Base-by-base conservation (phyloP, 2,113 vertebrate species). In the Percina caprodes region DNA sequence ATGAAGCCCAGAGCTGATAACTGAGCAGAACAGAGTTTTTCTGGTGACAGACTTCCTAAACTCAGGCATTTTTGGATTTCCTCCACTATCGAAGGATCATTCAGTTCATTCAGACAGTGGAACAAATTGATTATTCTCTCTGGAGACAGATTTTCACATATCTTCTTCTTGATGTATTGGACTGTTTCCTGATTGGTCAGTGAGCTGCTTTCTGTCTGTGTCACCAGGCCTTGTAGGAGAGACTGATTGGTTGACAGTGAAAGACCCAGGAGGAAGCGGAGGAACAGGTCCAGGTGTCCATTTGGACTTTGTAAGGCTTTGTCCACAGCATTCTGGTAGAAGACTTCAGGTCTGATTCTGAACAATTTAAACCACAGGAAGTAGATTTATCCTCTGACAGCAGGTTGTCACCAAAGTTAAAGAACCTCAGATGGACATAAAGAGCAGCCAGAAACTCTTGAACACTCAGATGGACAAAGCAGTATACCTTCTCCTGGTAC, bases 391-490 rank as follows among this genome's bases (percentile, higher is more conserved):
- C 18, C 13, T 84, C 4, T 71, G 76, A 16, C 68, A 90, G 18
- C 46, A 85, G 48, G 19, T 87, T 85, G 65, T 76, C 48, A 0
- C 67, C 68, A 15, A 48, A 62, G 39, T 63, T 68, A 3, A 59
- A n/a, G 73, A 91, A 87, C 0, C 35, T 85, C 62, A 82, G 24
- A 49, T 91, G 83, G 0, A 91, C 82, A 55, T 88, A 45, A 85
- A 90, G 82, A 68, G 89, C 82, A 0, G 89, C 86, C 0, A 90
- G 0, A 63, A 90, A 90, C 79, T 90, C 89, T 46, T 91, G 90
- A 0, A 91, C 35, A 0, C 74, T 91, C 70, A 90, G 76, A 4
- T 91, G 90, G 0, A 89, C 23, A 6, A 91, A 91, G 58, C 73
- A 75, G 79, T 83, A 91, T 21, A 89, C 46, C 42, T 11, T 74